phyloP scores from a whole-genome alignment of 2,888 invertebrate species.

The Papilio elwesi region DNA sequence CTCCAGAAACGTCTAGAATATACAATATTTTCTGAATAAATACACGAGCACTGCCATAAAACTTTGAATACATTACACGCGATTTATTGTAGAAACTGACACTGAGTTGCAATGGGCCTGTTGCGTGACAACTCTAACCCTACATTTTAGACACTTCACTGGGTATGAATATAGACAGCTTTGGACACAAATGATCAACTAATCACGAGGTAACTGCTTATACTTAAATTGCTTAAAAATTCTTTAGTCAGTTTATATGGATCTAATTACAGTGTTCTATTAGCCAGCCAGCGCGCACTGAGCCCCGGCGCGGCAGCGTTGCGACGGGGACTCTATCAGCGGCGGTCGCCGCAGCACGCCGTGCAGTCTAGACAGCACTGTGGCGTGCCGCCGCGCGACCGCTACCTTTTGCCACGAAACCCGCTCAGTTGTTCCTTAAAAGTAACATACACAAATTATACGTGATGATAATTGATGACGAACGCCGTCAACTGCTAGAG shows the following conservation, averaged over 20 bases:
- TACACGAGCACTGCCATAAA: too few species aligned
- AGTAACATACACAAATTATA: not conserved
- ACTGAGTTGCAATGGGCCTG: too few species aligned
- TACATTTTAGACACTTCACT: too few species aligned
- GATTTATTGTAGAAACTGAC: too few species aligned
- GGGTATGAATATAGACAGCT: too few species aligned
- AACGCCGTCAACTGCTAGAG: too few species aligned
- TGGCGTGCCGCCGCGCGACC: constrained; percentile 74
- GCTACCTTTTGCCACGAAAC: constrained; percentile 82
- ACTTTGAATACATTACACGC: too few species aligned
- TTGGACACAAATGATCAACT: too few species aligned
- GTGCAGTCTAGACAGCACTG: constrained; percentile 84
- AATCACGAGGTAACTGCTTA: not conserved
- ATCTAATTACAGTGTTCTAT: not conserved
- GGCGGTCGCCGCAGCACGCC: constrained; percentile 77
- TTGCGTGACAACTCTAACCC: too few species aligned
- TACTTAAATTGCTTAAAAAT: not conserved
- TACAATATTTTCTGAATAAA: too few species aligned
- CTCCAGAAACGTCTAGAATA: too few species aligned
- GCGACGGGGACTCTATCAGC: constrained; percentile 47
- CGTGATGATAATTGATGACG: too few species aligned
- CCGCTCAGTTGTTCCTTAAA: constrained; percentile 73
- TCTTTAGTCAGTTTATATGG: constrained; percentile 36
- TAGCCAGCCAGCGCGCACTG: not conserved
- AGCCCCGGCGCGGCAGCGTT: not conserved